Conservation (phyloP, 2,113 vertebrate species). For the Paramormyrops kingsleyae region DNA sequence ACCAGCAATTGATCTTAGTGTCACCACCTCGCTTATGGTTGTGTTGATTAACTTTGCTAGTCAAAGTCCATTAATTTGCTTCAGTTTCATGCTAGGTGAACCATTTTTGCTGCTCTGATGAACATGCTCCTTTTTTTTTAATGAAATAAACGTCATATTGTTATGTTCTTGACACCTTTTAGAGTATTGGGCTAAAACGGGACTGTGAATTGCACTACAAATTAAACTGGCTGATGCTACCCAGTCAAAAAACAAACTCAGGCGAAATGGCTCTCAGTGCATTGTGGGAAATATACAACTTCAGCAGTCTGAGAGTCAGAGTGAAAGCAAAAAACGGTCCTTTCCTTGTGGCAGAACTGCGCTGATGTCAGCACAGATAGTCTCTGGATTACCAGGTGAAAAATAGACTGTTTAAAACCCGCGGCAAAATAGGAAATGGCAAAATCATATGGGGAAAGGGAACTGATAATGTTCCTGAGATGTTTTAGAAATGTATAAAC, state of each 20-base stretch:
- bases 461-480: not conserved
- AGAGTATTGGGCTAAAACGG: not conserved
- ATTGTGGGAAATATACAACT: not conserved
- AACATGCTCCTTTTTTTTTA: not conserved
- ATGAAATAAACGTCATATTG: not conserved
- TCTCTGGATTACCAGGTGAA: not conserved
- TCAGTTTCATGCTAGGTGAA: not conserved
- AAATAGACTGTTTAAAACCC: not conserved
- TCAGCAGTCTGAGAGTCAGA: not conserved
- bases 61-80: not conserved
- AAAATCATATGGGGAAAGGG: not conserved
- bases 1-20: not conserved
- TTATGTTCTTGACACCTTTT: not conserved
- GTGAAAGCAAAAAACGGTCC: not conserved
- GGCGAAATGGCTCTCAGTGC: not conserved
- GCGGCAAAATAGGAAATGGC: not conserved
- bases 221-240: not conserved
- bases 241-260: not conserved
- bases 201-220: not conserved
- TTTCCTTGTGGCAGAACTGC: not conserved
- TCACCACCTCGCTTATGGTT: not conserved
- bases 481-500: slow-evolving; percentile 1
- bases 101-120: not conserved
- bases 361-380: slow-evolving; percentile 9
- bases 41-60: not conserved